A percentile compares a stretch with the other conserved stretches of the same genome.
Evolutionary conservation across 2,888 invertebrate species (phyloP).

Genomic region (Clunio marinus): DNA sequence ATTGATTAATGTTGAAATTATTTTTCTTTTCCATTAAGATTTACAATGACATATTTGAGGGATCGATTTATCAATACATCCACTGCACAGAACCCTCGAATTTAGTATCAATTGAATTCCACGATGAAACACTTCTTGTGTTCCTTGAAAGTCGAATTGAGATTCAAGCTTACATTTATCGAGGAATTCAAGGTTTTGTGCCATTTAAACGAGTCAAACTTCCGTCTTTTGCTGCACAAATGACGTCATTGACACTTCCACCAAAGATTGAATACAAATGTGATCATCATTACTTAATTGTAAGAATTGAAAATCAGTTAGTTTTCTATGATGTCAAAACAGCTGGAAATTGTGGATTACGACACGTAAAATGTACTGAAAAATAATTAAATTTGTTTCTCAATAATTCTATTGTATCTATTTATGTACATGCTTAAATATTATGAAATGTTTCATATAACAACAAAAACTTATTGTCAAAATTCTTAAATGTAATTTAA

Average conservation of each 20-base stretch:
- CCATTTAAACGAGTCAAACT: constrained; percentile 44
- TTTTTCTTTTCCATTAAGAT: constrained; percentile 45
- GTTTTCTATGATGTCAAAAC: constrained; percentile 10
- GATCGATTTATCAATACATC: constrained; percentile 55
- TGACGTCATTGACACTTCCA: constrained; percentile 23
- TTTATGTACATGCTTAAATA: too few species aligned
- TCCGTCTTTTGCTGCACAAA: constrained; percentile 5
- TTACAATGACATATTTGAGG: constrained; percentile 51
- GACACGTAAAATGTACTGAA: background rate
- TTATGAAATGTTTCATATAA: too few species aligned
- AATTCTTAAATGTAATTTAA: too few species aligned
- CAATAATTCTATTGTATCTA: too few species aligned
- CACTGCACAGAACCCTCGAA: constrained; percentile 53
- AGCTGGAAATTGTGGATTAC: constrained; percentile 32
- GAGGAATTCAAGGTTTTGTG: constrained; percentile 49
- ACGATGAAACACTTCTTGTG: constrained; percentile 54
- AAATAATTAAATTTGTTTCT: constrained; percentile 17
- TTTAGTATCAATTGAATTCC: constrained; percentile 48
- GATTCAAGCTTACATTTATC: constrained; percentile 43
- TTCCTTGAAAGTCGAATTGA: constrained; percentile 51
- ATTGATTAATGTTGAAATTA: background rate
- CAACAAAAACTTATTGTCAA: too few species aligned
- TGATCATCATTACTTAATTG: constrained; percentile 8
- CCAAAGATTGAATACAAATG: constrained; percentile 29
- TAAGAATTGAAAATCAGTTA: constrained; percentile 17